Base-by-base conservation (phyloP, 2,888 invertebrate species). In the Argynnis bischoffii region DNA sequence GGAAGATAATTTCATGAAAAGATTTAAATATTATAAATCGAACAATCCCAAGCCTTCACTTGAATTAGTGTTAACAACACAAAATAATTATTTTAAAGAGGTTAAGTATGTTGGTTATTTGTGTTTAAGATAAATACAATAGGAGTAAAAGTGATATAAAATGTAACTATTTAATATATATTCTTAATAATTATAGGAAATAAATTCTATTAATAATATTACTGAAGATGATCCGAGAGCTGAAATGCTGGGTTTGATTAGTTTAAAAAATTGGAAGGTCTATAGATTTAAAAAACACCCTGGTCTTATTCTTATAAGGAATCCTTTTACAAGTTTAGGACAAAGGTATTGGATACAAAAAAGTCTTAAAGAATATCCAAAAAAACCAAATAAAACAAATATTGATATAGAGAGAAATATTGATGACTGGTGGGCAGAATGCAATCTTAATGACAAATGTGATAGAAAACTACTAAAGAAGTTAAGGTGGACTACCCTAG, bases 401-500 rank as follows among this genome's bases (percentile, higher is more conserved):
- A 92, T 96, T 75, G 95, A 96, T 81, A 88, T 83, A 72, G 92
- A 92, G 73, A 73, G 78, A 4, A 65, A 77, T 72, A 67, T 83
- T 61, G 86, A 93, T 78, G 89, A 94, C 74, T 94, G 95, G 96
- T 95, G 97, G 97, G 90, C 94, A 74, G 86, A 90, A 73, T 93
- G 94, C 80, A 85, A 90, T 81, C 78, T 80, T 88, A 88, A 84
- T 80, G 83, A 79, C 41, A 73, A 83, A 76, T 75, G 86, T 84
- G 75, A 92, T 78, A 79, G 85, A 78, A 76, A 81, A 74, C 70
- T 93, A 75, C 78, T 83, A 69, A 92, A 88, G 70, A 91, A 92
- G 69, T 86, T 99, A 76, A 93, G 99, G 77, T 99, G 99, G 99
- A 95, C 96, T 1, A 99, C 99, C 0, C 88, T 99, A 48, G 99